phyloP scores from a whole-genome alignment of 2,888 invertebrate species.

The Tetanocera ferruginea region DNA sequence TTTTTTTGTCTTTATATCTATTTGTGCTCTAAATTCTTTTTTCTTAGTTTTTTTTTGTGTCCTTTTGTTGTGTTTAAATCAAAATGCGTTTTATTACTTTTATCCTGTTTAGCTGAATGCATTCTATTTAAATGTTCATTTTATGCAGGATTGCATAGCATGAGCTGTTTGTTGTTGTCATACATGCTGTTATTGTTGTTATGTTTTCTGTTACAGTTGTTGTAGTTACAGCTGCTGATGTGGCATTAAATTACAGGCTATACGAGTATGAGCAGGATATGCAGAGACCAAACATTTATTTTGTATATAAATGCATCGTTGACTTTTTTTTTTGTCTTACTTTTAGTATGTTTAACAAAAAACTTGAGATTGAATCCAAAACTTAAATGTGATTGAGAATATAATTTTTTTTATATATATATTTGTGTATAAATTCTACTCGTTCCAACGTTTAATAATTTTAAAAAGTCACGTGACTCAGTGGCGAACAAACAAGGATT shows the following conservation, averaged over 20 bases:
- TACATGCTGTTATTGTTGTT: neutral
- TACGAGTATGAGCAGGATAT: too few relatives aligned
- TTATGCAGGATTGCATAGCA: slow-evolving; percentile 11
- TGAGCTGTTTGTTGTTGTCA: neutral
- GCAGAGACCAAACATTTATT: too few relatives aligned
- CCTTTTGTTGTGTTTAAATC: slow-evolving; percentile 27
- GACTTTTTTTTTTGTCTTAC: too few relatives aligned
- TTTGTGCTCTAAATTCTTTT: neutral
- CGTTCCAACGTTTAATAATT: too few relatives aligned
- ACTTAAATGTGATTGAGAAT: too few relatives aligned
- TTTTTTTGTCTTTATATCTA: slow-evolving; percentile 11
- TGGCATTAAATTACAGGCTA: neutral
- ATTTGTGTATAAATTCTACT: too few relatives aligned
- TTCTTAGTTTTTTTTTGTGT: slow-evolving; percentile 28
- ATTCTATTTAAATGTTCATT: slow-evolving; percentile 21
- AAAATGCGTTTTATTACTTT: slow-evolving; percentile 37
- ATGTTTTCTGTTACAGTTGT: neutral
- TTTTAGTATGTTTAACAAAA: too few relatives aligned
- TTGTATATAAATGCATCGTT: too few relatives aligned
- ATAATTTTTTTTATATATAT: too few relatives aligned
- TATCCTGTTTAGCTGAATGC: slow-evolving; percentile 13
- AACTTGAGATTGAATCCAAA: too few relatives aligned
- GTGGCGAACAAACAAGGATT: too few relatives aligned
- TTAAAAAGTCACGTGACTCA: too few relatives aligned
- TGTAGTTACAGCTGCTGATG: slow-evolving; percentile 1